Percentiles rank a stretch among this genome's conserved stretches.
phyloP scores from a whole-genome alignment of 1,140 invertebrate species.

The Drosophila tsacasi region DNA sequence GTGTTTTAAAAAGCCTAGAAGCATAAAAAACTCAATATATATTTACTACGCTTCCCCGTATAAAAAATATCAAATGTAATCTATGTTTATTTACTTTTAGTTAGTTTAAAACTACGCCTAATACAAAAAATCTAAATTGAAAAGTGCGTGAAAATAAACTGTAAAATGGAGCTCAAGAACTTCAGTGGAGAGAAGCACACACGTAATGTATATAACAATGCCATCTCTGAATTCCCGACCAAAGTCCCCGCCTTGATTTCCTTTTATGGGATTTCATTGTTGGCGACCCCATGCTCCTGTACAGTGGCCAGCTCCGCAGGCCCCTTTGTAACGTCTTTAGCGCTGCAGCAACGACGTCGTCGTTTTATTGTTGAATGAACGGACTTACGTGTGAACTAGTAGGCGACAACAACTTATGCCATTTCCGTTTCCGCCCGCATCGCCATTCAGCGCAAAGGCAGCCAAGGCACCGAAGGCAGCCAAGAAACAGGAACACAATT shows the following conservation, averaged over 20 bases:
- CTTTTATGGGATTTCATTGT: slow-evolving; percentile 66
- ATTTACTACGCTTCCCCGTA: not conserved
- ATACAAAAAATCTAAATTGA: slow-evolving; percentile 9
- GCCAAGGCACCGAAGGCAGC: slow-evolving; percentile 21
- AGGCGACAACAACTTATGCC: slow-evolving; percentile 84
- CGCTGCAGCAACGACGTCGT: slow-evolving; percentile 25
- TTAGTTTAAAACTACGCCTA: not conserved
- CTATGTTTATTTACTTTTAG: not conserved
- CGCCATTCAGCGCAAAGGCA: slow-evolving; percentile 50
- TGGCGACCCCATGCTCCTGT: slow-evolving; percentile 16
- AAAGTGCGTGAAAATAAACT: slow-evolving; percentile 11
- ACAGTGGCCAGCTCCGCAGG: slow-evolving; percentile 19
- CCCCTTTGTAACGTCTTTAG: slow-evolving; percentile 34
- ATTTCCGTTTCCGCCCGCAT: slow-evolving; percentile 75
- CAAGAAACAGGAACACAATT: slow-evolving; percentile 71
- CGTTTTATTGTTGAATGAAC: slow-evolving; percentile 78
- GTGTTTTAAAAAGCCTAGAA: too few species aligned
- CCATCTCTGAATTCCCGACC: slow-evolving; percentile 37
- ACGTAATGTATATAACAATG: slow-evolving; percentile 27
- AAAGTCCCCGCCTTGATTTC: slow-evolving; percentile 37
- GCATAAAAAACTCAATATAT: too few species aligned
- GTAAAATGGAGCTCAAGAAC: not conserved
- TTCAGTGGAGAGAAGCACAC: not conserved
- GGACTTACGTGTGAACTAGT: slow-evolving; percentile 81
- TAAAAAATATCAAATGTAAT: not conserved